Evolutionary conservation across 37 sponge, comb jelly and placozoan genomes (phyloP).

Genomic region (Mnemiopsis leidyi): DNA sequence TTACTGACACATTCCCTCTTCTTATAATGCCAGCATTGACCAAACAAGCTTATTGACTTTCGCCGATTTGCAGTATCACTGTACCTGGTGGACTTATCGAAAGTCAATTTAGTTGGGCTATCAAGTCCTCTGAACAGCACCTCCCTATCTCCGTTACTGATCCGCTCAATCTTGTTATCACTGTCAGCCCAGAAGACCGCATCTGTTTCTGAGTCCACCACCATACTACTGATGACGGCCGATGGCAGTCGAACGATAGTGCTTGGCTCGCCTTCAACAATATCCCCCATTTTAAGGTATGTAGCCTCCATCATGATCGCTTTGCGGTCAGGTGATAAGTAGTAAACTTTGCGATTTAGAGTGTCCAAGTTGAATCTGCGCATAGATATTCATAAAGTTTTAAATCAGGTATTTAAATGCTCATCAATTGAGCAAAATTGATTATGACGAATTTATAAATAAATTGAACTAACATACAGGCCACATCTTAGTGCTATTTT

Average conservation of each 20-base stretch:
- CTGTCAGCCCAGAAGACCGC: conserved; percentile 18
- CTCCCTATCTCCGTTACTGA: conserved; percentile 5
- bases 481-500: no score
- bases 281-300: background rate
- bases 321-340: background rate
- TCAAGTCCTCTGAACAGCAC: background rate
- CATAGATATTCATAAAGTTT: no score
- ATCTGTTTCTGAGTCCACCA: background rate
- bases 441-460: no score
- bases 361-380: background rate
- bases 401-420: no score
- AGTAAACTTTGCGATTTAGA: background rate
- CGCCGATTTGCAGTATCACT: no score
- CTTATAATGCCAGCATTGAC: no score
- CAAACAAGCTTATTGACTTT: no score
- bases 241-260: background rate
- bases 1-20: no score
- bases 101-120: background rate
- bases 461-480: no score
- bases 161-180: background rate
- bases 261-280: background rate
- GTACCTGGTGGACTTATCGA: background rate
- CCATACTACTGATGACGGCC: background rate
- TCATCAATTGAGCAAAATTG: no score
- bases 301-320: background rate